Percentiles rank a stretch among this genome's conserved stretches.
phyloP scores from a whole-genome alignment of 2,888 invertebrate genomes.

The Caenorhabditis sp. region DNA sequence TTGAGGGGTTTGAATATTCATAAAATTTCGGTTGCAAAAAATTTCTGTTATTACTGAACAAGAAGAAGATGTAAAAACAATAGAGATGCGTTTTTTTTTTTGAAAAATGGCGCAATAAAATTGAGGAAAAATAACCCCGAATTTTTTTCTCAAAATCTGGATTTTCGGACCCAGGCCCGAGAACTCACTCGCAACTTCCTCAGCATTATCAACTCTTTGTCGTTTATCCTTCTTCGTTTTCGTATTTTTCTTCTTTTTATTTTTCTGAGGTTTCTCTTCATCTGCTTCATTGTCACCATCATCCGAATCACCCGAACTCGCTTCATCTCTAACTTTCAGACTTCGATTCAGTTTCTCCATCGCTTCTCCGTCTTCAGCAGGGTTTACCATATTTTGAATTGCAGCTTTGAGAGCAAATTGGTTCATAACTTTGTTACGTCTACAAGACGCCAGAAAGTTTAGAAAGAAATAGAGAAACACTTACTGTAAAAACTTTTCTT shows the following conservation, averaged over 20 bases:
- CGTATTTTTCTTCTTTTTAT: slow-evolving; percentile 48
- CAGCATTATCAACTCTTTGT: slow-evolving; percentile 63
- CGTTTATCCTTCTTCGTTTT: slow-evolving; percentile 48
- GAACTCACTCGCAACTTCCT: slow-evolving; percentile 67
- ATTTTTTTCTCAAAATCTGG: neutral
- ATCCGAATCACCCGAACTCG: slow-evolving; percentile 42
- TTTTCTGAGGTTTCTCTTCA: slow-evolving; percentile 26
- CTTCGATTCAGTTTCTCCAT: slow-evolving; percentile 29
- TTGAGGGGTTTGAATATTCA: no score
- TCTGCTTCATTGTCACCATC: slow-evolving; percentile 40
- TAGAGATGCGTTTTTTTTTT: no score
- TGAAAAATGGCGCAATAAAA: no score
- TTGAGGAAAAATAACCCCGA: neutral
- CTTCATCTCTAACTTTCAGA: slow-evolving; percentile 68
- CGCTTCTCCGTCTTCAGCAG: slow-evolving; percentile 70
- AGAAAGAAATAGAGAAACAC: slow-evolving; percentile 2
- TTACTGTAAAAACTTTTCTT: slow-evolving; percentile 88
- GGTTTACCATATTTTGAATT: slow-evolving; percentile 72
- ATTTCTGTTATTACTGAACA: no score
- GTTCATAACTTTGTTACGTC: slow-evolving; percentile 93
- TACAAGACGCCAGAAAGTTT: slow-evolving; percentile 70
- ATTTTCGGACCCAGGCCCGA: neutral
- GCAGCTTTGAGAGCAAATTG: slow-evolving; percentile 79
- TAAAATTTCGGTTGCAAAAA: no score
- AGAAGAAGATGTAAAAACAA: no score